phyloP scores from a whole-genome alignment of 2,888 invertebrate genomes.

The Reticulitermes lucifugus region DNA sequence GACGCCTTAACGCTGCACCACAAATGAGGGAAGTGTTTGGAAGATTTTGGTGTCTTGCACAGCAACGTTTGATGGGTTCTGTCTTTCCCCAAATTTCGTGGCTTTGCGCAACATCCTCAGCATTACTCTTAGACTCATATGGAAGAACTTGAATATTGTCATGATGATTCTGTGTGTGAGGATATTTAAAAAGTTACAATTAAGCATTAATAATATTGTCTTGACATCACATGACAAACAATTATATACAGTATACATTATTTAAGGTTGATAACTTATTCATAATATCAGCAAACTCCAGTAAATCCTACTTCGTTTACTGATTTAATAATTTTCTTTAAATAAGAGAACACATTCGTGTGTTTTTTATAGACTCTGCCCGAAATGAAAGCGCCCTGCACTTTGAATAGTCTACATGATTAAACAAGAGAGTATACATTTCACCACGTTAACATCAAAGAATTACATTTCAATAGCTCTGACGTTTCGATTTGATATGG shows the following conservation, averaged over 20 bases:
- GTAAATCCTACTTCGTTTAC: neutral
- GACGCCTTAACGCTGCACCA: neutral
- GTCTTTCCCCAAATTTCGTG: neutral
- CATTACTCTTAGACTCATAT: neutral
- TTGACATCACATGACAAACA: neutral
- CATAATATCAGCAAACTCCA: neutral
- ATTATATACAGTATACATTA: neutral
- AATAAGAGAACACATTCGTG: neutral
- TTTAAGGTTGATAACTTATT: neutral
- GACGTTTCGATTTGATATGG: neutral
- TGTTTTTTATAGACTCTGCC: neutral
- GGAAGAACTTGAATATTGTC: constrained; percentile 7
- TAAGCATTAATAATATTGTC: neutral
- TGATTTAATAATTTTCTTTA: neutral
- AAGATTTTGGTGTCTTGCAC: neutral
- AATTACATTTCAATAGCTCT: neutral
- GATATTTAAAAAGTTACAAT: neutral
- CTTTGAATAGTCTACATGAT: neutral
- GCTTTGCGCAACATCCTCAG: neutral
- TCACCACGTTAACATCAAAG: neutral
- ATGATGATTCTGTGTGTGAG: neutral
- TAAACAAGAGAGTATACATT: neutral
- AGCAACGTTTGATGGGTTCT: constrained; percentile 5
- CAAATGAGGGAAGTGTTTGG: neutral
- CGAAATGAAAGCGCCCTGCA: neutral